A percentile compares a stretch with the other conserved stretches of the same genome.
Evolutionary conservation across 2,113 vertebrate species (phyloP).

Genomic region (Naja naja): DNA sequence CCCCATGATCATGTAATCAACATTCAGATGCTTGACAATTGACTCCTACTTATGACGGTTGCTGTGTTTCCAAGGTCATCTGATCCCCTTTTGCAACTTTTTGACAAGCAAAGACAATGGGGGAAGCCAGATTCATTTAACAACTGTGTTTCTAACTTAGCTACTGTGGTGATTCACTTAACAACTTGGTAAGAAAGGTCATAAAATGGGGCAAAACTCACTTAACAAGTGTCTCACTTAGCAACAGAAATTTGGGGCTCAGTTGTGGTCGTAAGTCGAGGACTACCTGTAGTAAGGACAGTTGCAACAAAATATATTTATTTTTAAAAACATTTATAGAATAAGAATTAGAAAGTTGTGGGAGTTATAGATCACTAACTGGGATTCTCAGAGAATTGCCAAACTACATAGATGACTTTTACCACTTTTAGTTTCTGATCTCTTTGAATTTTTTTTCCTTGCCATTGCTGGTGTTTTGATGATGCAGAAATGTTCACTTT

Average conservation of each 20-base stretch:
- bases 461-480: background rate
- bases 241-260: background rate
- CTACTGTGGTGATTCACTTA: background rate
- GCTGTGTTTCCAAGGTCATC: background rate
- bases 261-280: background rate
- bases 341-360: background rate
- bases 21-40: no score
- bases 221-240: background rate
- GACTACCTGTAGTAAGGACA: background rate
- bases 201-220: background rate
- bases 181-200: background rate
- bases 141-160: background rate
- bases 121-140: background rate
- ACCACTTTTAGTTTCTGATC: background rate
- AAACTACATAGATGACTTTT: background rate
- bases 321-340: background rate
- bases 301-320: background rate
- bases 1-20: no score
- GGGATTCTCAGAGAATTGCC: background rate
- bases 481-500: slow-evolving; percentile 27
- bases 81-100: background rate
- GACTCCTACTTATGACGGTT: no score
- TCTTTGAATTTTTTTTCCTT: background rate
- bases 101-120: background rate
- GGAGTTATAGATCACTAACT: background rate